Evolutionary conservation across 2,113 vertebrate genomes (phyloP).

Genomic region (Antennarius striatus): DNA sequence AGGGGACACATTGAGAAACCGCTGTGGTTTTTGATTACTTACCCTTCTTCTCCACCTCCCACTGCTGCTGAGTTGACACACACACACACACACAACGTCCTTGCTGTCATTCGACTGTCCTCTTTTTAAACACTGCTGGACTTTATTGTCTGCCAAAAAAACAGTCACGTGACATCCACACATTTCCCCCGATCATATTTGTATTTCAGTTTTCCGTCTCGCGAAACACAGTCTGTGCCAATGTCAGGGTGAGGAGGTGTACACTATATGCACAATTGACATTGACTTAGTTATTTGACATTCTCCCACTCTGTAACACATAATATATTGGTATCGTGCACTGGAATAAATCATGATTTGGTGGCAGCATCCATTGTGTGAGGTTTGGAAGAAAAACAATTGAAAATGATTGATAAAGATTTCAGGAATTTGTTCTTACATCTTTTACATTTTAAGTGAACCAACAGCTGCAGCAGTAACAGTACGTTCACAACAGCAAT

Average conservation of each 20-base stretch:
- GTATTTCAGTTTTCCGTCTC: constrained; percentile 24
- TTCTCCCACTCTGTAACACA: constrained; percentile 8
- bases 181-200: constrained; percentile 18
- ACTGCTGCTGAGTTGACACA: no score
- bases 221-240: constrained; percentile 32
- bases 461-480: constrained; percentile 1
- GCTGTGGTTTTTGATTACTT: no score
- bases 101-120: constrained; percentile 34
- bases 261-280: no score
- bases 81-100: constrained; percentile 7
- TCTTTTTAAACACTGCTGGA: constrained; percentile 7
- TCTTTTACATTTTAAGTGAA: constrained; percentile 10
- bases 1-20: no score
- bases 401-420: background rate
- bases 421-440: background rate
- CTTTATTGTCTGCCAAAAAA: constrained; percentile 34
- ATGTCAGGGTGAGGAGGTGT: constrained; percentile 9
- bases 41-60: no score
- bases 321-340: constrained; percentile 1
- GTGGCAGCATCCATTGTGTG: background rate
- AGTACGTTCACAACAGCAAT: constrained; percentile 13
- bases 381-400: background rate
- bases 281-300: background rate
- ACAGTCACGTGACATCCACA: constrained; percentile 49
- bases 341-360: background rate